phyloP scores from a whole-genome alignment of 2,113 vertebrate species.

The Circaetus cinerascens region DNA sequence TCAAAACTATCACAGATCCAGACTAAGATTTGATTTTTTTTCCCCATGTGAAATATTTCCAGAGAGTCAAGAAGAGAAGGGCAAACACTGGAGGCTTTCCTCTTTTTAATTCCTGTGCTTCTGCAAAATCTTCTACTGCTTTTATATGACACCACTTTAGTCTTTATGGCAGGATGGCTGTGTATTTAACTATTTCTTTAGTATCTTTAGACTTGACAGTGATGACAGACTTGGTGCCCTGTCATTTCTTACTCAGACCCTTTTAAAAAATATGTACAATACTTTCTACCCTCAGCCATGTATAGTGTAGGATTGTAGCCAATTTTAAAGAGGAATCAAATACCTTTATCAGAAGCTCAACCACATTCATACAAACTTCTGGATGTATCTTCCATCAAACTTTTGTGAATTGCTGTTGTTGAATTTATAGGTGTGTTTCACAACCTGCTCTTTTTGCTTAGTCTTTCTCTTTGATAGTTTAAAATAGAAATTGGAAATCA shows the following conservation, averaged over 20 bases:
- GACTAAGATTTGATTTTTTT: not conserved
- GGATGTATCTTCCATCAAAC: not conserved
- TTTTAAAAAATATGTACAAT: not conserved
- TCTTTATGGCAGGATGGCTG: not conserved
- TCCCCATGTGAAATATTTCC: not conserved
- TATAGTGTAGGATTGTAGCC: not conserved
- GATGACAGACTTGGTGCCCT: not conserved
- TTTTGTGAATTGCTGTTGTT: not conserved
- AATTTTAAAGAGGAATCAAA: not conserved
- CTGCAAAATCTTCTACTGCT: not conserved
- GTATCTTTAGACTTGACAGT: not conserved
- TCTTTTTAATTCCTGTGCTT: not conserved
- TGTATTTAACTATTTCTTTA: not conserved
- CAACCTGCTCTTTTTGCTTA: not conserved
- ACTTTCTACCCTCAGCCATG: not conserved
- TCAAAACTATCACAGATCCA: not conserved
- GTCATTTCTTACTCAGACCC: not conserved
- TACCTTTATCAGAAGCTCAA: not conserved
- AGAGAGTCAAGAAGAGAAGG: not conserved
- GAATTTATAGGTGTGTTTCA: not conserved
- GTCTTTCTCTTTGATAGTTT: not conserved
- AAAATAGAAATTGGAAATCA: conserved; percentile 7
- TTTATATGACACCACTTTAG: not conserved
- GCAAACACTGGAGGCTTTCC: not conserved
- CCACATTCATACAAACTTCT: not conserved